phyloP scores from a whole-genome alignment of 2,888 invertebrate genomes.

The Tolmerus cingulatus region DNA sequence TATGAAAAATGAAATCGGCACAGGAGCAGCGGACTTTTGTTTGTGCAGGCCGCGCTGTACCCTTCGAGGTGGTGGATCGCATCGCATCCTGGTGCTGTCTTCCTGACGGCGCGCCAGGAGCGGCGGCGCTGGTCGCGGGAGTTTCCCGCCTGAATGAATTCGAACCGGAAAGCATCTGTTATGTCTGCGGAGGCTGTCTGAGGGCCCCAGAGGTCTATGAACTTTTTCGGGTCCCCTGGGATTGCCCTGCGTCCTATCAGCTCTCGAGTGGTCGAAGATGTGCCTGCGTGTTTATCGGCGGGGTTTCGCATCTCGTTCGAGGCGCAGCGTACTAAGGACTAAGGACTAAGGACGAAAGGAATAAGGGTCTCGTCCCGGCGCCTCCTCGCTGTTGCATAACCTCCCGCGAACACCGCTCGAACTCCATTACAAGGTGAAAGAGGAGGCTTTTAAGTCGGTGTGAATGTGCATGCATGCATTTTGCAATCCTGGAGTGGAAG shows the following conservation, averaged over 20 bases:
- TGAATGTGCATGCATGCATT: slow-evolving; percentile 38
- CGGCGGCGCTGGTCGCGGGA: neutral
- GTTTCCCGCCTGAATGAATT: neutral
- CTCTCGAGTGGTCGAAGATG: neutral
- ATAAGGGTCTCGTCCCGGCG: neutral
- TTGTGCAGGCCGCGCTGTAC: slow-evolving; percentile 12
- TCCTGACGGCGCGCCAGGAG: neutral
- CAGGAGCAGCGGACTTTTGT: slow-evolving; percentile 23
- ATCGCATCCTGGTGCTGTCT: neutral
- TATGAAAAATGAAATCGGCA: slow-evolving; percentile 43
- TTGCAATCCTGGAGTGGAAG: slow-evolving; percentile 28
- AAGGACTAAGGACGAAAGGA: neutral
- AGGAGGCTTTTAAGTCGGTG: slow-evolving; percentile 39
- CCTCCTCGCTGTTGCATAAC: slow-evolving; percentile 37
- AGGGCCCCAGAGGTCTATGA: slow-evolving; percentile 44
- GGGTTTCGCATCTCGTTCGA: slow-evolving; percentile 9
- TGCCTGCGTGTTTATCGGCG: neutral
- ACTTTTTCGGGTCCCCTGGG: slow-evolving; percentile 45
- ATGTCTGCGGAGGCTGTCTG: slow-evolving; percentile 44
- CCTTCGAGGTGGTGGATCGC: neutral
- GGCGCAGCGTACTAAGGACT: neutral
- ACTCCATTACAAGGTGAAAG: slow-evolving; percentile 25
- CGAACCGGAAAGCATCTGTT: slow-evolving; percentile 43
- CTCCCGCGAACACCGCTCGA: neutral
- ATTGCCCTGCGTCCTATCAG: slow-evolving; percentile 26